Conservation (phyloP, 1,140 invertebrate species). For the Eumeta japonica region DNA sequence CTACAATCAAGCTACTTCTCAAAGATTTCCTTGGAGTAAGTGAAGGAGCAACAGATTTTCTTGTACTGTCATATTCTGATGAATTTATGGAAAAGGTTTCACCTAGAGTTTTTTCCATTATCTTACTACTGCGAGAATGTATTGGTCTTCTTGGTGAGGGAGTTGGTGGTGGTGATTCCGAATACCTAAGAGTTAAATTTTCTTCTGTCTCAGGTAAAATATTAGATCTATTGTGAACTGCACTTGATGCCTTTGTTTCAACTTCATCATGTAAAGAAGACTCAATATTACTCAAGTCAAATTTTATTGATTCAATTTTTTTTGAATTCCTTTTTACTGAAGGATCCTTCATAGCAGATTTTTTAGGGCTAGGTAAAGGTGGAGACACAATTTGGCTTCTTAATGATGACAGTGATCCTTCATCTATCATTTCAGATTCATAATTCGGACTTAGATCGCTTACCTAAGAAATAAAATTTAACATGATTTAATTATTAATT, state of each 20-base stretch:
- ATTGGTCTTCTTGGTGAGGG: slow-evolving; percentile 20
- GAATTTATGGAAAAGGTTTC: slow-evolving; percentile 8
- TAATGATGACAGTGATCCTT: no score
- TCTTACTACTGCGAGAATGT: slow-evolving; percentile 24
- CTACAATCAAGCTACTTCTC: slow-evolving; percentile 24
- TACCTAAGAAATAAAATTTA: no score
- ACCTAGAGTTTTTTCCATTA: slow-evolving; percentile 23
- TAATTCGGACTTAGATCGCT: no score
- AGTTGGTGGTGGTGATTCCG: slow-evolving; percentile 9
- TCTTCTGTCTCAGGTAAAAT: no score
- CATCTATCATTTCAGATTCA: no score
- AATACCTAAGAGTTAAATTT: slow-evolving; percentile 11
- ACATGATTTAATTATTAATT: no score
- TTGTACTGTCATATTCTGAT: not conserved
- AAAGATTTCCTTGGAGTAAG: slow-evolving; percentile 17
- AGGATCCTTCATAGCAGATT: slow-evolving; percentile 36
- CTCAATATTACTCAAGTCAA: slow-evolving; percentile 39
- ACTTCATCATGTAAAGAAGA: slow-evolving; percentile 2
- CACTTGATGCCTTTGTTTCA: not conserved
- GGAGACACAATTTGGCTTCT: slow-evolving; percentile 13
- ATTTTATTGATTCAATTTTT: slow-evolving; percentile 43
- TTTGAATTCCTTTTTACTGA: slow-evolving; percentile 14
- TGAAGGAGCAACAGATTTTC: not conserved
- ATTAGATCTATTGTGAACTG: no score
- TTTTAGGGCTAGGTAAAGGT: slow-evolving; percentile 19